Percentiles rank a stretch among this genome's conserved stretches.
Evolutionary conservation across 2,113 vertebrate genomes (phyloP).

Genomic region (Zingel zingel): DNA sequence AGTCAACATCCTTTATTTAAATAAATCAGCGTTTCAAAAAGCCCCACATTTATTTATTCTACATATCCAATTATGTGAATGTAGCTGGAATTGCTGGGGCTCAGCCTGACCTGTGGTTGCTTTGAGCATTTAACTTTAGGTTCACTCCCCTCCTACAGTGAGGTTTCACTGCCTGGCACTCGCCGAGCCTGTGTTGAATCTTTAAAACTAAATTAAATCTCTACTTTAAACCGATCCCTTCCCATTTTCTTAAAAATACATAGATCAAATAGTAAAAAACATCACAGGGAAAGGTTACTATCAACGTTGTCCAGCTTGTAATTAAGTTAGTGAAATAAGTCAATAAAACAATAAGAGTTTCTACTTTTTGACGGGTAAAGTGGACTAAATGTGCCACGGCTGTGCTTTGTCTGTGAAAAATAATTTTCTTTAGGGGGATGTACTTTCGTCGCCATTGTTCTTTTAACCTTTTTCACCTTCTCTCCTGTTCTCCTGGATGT

Average conservation of each 20-base stretch:
- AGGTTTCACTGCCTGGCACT: constrained; percentile 27
- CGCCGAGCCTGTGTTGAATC: constrained; percentile 28
- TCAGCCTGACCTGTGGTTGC: constrained; percentile 27
- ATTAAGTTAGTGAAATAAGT: constrained; percentile 30
- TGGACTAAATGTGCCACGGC: constrained; percentile 20
- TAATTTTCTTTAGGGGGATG: constrained; percentile 3
- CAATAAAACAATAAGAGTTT: constrained; percentile 29
- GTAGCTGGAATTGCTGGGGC: constrained; percentile 13
- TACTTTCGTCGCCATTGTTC: constrained; percentile 26
- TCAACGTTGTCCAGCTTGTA: constrained; percentile 42
- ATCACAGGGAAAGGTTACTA: constrained; percentile 12
- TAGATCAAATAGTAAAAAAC: constrained; percentile 32
- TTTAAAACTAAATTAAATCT: constrained; percentile 53
- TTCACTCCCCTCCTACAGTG: constrained; percentile 13
- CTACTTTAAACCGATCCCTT: constrained; percentile 45
- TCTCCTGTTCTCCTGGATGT: not conserved
- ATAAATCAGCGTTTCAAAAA: constrained; percentile 24
- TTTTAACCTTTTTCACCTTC: not conserved
- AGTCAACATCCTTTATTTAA: constrained; percentile 27
- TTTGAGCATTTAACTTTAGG: constrained; percentile 36
- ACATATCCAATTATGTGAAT: constrained; percentile 39
- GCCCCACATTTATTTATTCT: constrained; percentile 41
- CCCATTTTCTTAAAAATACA: constrained; percentile 51
- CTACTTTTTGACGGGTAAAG: not conserved
- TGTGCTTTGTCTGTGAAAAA: constrained; percentile 33